A percentile compares a stretch with the other conserved stretches of the same genome.
These are phyloP conservation scores for Microcebus jonahi DNA, from an alignment of 2,113 vertebrate species.

Conservation along the genomic window DNA sequence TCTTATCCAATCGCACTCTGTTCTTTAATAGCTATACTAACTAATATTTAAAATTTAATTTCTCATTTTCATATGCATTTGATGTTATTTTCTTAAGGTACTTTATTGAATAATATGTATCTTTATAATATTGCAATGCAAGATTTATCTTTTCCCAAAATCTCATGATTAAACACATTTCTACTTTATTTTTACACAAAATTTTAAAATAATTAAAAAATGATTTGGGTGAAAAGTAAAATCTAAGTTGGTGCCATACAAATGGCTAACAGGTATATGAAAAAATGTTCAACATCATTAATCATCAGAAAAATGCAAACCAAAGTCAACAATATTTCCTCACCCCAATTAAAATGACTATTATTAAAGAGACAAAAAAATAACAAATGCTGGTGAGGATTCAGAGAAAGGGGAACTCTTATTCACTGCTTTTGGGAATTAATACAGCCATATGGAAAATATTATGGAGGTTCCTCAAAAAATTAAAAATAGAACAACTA, in stretches of 20 bases:
- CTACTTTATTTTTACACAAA: neutral
- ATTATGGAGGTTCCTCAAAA: neutral
- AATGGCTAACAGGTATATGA: neutral
- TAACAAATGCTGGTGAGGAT: neutral
- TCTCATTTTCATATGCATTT: neutral
- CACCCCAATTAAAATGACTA: neutral
- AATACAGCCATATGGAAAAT: neutral
- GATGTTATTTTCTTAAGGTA: neutral
- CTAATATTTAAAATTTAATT: neutral
- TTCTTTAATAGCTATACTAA: neutral
- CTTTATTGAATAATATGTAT: neutral
- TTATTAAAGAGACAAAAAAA: neutral
- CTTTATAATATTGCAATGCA: neutral
- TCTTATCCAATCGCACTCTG: neutral
- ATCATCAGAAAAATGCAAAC: neutral
- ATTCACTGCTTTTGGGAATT: neutral
- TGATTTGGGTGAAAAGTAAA: neutral
- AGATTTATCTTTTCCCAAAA: neutral
- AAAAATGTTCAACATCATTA: neutral
- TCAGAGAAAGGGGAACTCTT: neutral
- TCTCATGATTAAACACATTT: constrained; percentile 30
- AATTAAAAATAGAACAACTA: neutral
- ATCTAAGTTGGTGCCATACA: neutral
- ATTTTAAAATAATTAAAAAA: neutral
- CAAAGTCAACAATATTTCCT: neutral